Base-by-base conservation (phyloP, 1,140 invertebrate species). In the Drosophila arawakana region DNA sequence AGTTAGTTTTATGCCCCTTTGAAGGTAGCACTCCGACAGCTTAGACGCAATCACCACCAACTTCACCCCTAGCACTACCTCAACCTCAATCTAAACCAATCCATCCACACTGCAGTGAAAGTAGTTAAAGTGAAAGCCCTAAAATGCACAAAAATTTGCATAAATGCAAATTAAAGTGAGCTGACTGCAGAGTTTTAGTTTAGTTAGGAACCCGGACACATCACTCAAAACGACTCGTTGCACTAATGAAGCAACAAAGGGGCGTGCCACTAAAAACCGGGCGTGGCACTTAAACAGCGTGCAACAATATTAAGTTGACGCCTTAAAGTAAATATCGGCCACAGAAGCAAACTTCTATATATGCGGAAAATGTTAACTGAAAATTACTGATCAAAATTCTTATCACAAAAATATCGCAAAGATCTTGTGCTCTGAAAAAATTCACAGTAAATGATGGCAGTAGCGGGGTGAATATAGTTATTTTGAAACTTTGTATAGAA, bases 161-260 rank as follows among this genome's bases (percentile, higher is more conserved):
- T 84, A 82, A 82, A 84, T 84, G 81, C 77, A 84, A 84, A 84
- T 84, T 67, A 67, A 47, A 63, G 35, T 43, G 44, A 68, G 54
- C 52, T 71, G 59, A 35, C 54, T 58, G 30, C 41, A 15, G 62
- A 73, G 62, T 67, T 41, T n/a, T 61, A 50, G 49, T 41, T n/a
- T 61, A 50, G 49, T 69, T 54, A 68, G 55, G 41, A 73, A 54
- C 34, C 47, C 47, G 30, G 65, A 34, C 72, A 65, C 78, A 68
- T 77, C 63, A 81, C 78, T 79, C 74, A 79, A 73, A 76, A 73
- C 41, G 63, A 71, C 43, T 21, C 70, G 54, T 60, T 65, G 62
- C 73, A 71, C 80, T 82, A 82, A 82, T 82, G 80, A 82, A 82
- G 80, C 81, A 82, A 82, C 80, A 81, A 78, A 70, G 49, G 13